Evolutionary conservation across 2,113 vertebrate species (phyloP).

Genomic region (Agelaius phoeniceus): DNA sequence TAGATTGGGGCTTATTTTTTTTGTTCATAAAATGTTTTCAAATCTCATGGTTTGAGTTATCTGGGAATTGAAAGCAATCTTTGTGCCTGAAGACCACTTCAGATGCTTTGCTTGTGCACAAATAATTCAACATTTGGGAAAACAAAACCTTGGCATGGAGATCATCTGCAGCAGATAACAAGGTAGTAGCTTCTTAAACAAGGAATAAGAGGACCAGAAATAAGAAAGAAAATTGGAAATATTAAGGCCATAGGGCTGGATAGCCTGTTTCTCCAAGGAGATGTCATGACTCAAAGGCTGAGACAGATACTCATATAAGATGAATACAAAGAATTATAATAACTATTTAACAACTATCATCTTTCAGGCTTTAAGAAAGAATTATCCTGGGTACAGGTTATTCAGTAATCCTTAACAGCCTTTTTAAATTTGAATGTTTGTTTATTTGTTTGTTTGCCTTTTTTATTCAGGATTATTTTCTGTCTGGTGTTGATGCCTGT

Average conservation of each 20-base stretch:
- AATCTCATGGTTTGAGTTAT: neutral
- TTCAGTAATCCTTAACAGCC: neutral
- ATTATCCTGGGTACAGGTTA: neutral
- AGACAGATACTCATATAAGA: neutral
- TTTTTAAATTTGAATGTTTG: neutral
- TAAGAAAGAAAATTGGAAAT: neutral
- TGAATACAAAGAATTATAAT: neutral
- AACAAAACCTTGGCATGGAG: neutral
- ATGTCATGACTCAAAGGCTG: neutral
- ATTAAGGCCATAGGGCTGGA: neutral
- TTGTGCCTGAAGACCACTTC: constrained; percentile 15
- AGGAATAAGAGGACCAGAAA: neutral
- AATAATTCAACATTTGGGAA: neutral
- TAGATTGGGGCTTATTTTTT: neutral
- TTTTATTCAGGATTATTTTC: neutral
- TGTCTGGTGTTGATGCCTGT: neutral
- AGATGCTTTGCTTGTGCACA: neutral
- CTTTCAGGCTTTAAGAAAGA: neutral
- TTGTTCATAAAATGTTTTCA: neutral
- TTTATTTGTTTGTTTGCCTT: neutral
- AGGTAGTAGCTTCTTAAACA: neutral
- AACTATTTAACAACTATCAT: neutral
- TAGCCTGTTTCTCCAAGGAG: neutral
- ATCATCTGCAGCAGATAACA: neutral
- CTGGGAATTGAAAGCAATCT: constrained; percentile 2